Evolutionary conservation across 2,888 invertebrate species (phyloP), one percentile per base, ranked within the genome.

Genomic region (Teinopalpus imperialis): DNA sequence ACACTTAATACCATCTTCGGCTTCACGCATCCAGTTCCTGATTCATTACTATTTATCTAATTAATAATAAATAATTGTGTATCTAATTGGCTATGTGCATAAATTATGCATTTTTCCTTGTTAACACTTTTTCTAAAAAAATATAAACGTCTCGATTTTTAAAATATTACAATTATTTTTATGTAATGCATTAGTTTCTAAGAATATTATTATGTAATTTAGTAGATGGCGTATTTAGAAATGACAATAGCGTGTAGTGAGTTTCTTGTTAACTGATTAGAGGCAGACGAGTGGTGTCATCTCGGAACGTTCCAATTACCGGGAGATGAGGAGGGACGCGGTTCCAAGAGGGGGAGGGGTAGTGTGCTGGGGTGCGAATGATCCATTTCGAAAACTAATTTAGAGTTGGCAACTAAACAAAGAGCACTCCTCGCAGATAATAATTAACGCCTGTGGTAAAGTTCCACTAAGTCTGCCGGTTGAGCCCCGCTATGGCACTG

Each of bases 331-430:
- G 54, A 60, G 60, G 63, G 63, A 32, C 32, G 45, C 31, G 32
- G 26, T 14, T 13, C 50, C 58, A 54, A 56, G 59, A 63, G 56
- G 62, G 63, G 63, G 63, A 56, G 62, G 63, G 63, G 63, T 68
- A 69, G 72, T 57, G 62, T 56, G 63, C 59, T 58, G 74, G 86
- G 82, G 86, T 83, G 86, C 79, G 87, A 87, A 87, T 87, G 88
- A 88, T 88, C 88, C 86, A 88, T 88, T 88, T 87, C 88, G 86
- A 88, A 88, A 88, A 88, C 88, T 88, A 88, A 88, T 88, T 88
- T 88, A 86, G 88, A 88, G 88, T 88, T 88, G 85, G 86, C 87
- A 88, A 88, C 88, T 88, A 87, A 88, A 88, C 88, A 88, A 88
- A 85, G 88, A 87, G 86, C 85, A 87, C 87, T 87, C 77, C 82